phyloP scores from a whole-genome alignment of 2,888 invertebrate genomes.

The Chaitophorus viminalis region DNA sequence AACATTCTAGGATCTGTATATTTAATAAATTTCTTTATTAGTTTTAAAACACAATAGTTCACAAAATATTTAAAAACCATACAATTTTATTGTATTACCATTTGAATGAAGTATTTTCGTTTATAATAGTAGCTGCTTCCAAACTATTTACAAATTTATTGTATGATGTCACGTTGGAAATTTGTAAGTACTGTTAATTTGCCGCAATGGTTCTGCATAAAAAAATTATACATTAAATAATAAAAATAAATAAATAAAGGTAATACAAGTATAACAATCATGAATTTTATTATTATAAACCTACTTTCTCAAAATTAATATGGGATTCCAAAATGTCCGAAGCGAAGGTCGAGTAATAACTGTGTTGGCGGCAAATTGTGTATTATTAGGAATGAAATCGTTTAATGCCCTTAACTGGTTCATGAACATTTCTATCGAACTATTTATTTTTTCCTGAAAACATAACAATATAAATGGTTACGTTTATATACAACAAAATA shows the following conservation, averaged over 20 bases:
- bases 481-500: background rate
- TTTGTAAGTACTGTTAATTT: conserved; percentile 60
- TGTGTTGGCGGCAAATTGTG: conserved; percentile 35
- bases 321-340: conserved; percentile 58
- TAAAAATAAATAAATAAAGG: background rate
- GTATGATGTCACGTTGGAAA: conserved; percentile 59
- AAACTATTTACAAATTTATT: conserved; percentile 58
- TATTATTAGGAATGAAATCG: conserved; percentile 30
- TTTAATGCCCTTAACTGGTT: conserved; percentile 31
- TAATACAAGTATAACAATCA: background rate
- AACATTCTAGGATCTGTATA: too few species aligned
- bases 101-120: conserved; percentile 63
- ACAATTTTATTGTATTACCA: conserved; percentile 54
- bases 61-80: conserved; percentile 4
- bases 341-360: conserved; percentile 35
- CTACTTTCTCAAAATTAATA: conserved; percentile 63
- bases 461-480: background rate
- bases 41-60: conserved; percentile 29
- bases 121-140: conserved; percentile 60
- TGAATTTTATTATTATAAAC: background rate
- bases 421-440: conserved; percentile 17
- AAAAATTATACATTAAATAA: background rate
- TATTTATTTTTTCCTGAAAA: conserved; percentile 38
- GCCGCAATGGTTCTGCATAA: conserved; percentile 58
- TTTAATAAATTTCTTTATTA: conserved; percentile 25